Base-by-base conservation (phyloP, 2,113 vertebrate species). In the Pelecanoides urinatrix region DNA sequence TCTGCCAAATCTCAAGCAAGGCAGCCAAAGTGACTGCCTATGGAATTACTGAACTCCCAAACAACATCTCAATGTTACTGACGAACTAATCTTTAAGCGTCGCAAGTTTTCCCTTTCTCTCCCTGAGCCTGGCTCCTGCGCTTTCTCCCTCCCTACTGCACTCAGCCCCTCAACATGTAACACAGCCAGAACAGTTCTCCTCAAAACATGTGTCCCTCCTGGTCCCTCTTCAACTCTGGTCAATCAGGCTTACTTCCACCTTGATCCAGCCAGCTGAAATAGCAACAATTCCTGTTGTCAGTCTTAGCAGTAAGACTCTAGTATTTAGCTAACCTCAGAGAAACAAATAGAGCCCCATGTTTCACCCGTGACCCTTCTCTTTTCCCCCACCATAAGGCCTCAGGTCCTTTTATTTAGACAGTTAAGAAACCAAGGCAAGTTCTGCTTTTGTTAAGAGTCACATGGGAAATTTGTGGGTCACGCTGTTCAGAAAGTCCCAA, bases 141-240 rank as follows among this genome's bases (percentile, higher is more conserved):
- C 40, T 29, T 67, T 38, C 52, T 45, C 22, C 16, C 52, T 78
- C 79, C 10, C 13, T 78, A 11, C 25, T 42, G 13, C 18, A 29
- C 53, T 61, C 30, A 42, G 16, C 59, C 66, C n/a, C 40, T 66
- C 47, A 27, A 32, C 10, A 42, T 12, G 17, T 30, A 40, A n/a
- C 17, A 19, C 14, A 50, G 40, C 13, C 56, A 13, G n/a, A 45
- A 27, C 30, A 71, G 26, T 13, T 75, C 55, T 52, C n/a, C 22
- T 61, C 45, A 25, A 21, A 63, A 50, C 11, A 25, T 0, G 0
- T 2, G 9, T 49, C 13, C 67, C 49, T 52, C 78, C 30, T 13
- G 38, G 20, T 26, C 13, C 65, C 61, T 25, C 23, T 53, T 45
- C 44, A 65, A 42, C 44, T 56, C 63, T 14, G 25, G 29, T n/a